Percentiles rank a stretch among this genome's conserved stretches.
phyloP scores from a whole-genome alignment of 2,113 vertebrate species.

The Sterrhoptilus dennistouni region DNA sequence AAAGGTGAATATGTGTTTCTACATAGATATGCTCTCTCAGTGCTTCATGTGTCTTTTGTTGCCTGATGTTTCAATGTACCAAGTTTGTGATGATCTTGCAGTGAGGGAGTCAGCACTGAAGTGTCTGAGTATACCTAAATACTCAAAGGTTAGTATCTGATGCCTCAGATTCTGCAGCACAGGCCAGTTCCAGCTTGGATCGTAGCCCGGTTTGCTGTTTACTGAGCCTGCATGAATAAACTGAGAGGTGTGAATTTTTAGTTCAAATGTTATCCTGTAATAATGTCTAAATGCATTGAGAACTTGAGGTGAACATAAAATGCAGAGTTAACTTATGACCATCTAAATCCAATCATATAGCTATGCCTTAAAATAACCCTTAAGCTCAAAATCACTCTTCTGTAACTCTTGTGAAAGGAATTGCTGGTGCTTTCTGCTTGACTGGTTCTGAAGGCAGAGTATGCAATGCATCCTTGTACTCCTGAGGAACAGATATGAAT shows the following conservation, averaged over 20 bases:
- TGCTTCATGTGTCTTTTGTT: neutral
- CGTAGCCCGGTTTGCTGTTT: neutral
- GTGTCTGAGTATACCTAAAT: neutral
- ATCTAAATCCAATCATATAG: neutral
- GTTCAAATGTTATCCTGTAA: neutral
- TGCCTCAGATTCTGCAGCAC: neutral
- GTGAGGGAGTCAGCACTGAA: neutral
- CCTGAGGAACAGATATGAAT: neutral
- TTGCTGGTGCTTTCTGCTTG: neutral
- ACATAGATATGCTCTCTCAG: neutral
- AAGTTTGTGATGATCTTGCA: neutral
- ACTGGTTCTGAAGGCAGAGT: neutral
- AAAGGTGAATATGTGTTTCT: neutral
- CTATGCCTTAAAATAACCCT: neutral
- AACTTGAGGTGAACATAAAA: neutral
- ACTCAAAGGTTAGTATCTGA: neutral
- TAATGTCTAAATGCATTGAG: neutral
- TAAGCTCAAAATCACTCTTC: neutral
- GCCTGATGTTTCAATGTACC: neutral
- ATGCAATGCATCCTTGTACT: neutral
- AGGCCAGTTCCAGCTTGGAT: neutral
- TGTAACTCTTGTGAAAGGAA: neutral
- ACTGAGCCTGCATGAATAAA: neutral
- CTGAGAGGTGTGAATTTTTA: neutral
- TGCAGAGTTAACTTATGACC: neutral